Evolutionary conservation across 1,140 invertebrate species (phyloP), one percentile per base, ranked within the genome.

Genomic region (Nephila pilipes): DNA sequence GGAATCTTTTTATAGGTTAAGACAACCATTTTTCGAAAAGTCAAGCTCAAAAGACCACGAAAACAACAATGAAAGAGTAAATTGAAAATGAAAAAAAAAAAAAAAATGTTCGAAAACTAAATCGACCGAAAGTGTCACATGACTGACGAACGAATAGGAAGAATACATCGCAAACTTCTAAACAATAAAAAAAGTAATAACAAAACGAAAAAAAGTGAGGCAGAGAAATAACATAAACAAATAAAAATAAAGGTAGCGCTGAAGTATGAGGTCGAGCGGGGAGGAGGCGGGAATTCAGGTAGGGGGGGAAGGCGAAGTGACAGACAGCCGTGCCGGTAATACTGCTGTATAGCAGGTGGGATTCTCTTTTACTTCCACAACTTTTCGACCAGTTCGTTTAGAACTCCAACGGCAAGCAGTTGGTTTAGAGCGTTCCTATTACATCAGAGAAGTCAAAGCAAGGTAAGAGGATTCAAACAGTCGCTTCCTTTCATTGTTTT

Each of bases 291-390:
- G n/a, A n/a, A 29, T 36, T 6, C 8, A 16, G 32, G 25, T 18
- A n/a, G 88, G 58, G 58, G n/a, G 36, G 36, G 81, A 58, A 29
- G 20, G 60, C 16, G 80, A 14, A 46, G 32, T 16, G 14, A 60
- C 29, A 85, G 90, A 32, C 25, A 85, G 90, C 57, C 32, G 38
- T 46, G 46, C 46, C 46, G 46, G 46, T 29, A 57, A 83, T 65
- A 92, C 90, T 90, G 88, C 57, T 90, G 88, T 54, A 90, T 57
- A 85, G 80, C 90, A 92, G 90, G 90, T 92, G 90, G 90, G 89
- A 55, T 32, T 75, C 38, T 60, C 22, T 20, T 20, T 8, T 22
- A 79, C 63, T 69, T 69, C 58, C 87, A 69, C 58, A 12, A 88
- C 32, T 60, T 32, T 75, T 89, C 65, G 60, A 46, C 90, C 90